Evolutionary conservation across 2,888 invertebrate species (phyloP).

Genomic region (Beris chalybata): DNA sequence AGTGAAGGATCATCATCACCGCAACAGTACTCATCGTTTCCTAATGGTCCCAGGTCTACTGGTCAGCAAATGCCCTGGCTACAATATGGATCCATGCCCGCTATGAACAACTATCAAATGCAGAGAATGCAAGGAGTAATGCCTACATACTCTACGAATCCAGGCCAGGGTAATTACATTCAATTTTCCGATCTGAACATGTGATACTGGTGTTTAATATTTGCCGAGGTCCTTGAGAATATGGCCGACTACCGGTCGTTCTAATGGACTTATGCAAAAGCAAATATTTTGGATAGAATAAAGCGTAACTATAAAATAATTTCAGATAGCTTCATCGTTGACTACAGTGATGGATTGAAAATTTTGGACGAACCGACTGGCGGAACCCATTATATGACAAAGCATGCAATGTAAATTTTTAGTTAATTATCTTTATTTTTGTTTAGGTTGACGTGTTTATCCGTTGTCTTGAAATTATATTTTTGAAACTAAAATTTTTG

Average conservation of each 20-base stretch:
- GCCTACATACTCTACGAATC: no score
- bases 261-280: no score
- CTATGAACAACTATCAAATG: no score
- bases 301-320: background rate
- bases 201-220: no score
- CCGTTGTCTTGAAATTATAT: conserved; percentile 3
- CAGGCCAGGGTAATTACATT: no score
- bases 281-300: no score
- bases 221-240: no score
- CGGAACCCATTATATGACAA: conserved; percentile 18
- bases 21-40: background rate
- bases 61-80: background rate
- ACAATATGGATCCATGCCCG: background rate
- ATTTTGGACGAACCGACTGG: conserved; percentile 20
- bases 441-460: background rate
- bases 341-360: conserved; percentile 16
- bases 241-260: no score
- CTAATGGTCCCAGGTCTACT: background rate
- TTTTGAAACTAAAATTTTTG: conserved; percentile 13
- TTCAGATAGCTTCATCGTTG: conserved; percentile 8
- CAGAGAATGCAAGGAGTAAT: no score
- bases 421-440: background rate
- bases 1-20: background rate
- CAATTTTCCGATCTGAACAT: no score
- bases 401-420: background rate